Evolutionary conservation across 2,888 invertebrate genomes (phyloP).

Genomic region (Agriopis leucophaearia): DNA sequence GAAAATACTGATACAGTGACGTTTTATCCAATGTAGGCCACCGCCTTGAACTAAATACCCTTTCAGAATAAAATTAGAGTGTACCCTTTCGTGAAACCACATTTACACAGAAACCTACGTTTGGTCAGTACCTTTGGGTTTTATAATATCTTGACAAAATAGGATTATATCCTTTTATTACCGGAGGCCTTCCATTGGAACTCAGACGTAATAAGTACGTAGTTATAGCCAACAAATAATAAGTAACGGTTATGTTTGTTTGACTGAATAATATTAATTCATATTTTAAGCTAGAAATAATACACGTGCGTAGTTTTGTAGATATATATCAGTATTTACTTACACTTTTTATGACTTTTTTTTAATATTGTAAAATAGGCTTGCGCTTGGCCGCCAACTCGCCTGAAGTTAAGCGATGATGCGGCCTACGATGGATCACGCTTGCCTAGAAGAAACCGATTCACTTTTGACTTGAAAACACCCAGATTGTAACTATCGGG

Average conservation of each 20-base stretch:
- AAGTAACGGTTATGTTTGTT: conserved; percentile 31
- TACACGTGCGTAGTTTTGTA: neutral
- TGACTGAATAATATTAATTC: conserved; percentile 10
- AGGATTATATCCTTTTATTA: conserved; percentile 51
- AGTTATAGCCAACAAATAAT: conserved; percentile 44
- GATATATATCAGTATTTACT: too few species aligned
- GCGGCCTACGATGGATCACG: too few species aligned
- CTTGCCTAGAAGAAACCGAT: too few species aligned
- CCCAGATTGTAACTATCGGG: too few species aligned
- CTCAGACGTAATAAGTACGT: conserved; percentile 40
- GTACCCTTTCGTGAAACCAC: conserved; percentile 41
- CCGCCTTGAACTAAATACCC: conserved; percentile 29
- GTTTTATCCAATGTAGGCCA: conserved; percentile 8
- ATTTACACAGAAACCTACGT: conserved; percentile 44
- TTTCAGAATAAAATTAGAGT: conserved; percentile 34
- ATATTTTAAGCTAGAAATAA: neutral
- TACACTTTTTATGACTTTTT: neutral
- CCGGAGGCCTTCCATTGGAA: conserved; percentile 44
- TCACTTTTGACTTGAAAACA: too few species aligned
- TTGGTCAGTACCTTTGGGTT: conserved; percentile 44
- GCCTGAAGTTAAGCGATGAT: too few species aligned
- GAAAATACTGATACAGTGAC: neutral
- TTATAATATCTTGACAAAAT: conserved; percentile 53
- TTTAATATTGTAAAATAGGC: too few species aligned
- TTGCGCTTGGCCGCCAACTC: too few species aligned